Conservation (phyloP, 2,797 vertebrate species). For the Meriones psammophilus region DNA sequence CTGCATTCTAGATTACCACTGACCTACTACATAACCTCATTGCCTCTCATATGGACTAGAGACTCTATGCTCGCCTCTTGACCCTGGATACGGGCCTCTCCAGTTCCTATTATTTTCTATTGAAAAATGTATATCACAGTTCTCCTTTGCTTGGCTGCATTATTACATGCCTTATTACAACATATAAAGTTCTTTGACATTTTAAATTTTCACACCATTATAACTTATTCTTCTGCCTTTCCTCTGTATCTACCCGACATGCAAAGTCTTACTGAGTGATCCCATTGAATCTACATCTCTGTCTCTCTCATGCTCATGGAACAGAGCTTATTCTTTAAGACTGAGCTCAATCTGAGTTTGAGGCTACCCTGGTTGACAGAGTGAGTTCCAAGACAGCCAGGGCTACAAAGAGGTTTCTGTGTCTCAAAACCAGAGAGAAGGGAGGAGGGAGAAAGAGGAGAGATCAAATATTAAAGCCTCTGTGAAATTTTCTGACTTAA, state of each 20-base stretch:
- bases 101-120: neutral
- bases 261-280: neutral
- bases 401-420: too few species aligned
- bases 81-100: neutral
- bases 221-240: neutral
- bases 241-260: neutral
- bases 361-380: too few species aligned
- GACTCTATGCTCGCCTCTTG: neutral
- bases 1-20: neutral
- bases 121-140: neutral
- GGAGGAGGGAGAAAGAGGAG: too few species aligned
- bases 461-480: constrained; percentile 52
- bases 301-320: neutral
- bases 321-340: constrained; percentile 15
- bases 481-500: constrained; percentile 43
- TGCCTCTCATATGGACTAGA: neutral
- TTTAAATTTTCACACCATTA: neutral
- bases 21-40: neutral
- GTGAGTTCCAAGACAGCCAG: too few species aligned
- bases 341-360: constrained; percentile 9
- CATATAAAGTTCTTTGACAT: neutral
- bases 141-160: constrained; percentile 1
- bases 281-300: neutral
- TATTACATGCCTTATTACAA: neutral
- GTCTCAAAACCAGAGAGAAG: too few species aligned